Conservation (phyloP, 2,888 invertebrate genomes). For the Drosophila robusta region DNA sequence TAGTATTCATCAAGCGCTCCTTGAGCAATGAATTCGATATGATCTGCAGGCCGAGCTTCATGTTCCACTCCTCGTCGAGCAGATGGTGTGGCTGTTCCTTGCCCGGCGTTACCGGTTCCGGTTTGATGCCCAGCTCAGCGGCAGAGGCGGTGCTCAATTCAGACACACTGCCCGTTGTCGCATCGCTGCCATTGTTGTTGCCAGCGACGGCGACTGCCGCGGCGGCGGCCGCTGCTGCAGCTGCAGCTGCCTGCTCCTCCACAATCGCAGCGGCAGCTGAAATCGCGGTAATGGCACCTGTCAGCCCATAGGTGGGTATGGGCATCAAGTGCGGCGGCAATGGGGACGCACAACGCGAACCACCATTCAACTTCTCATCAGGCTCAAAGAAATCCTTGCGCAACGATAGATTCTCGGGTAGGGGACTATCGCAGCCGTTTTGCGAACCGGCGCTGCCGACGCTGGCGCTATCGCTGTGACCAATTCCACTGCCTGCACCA, state of each 20-base stretch:
- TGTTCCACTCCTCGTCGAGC: conserved; percentile 84
- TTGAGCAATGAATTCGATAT: conserved; percentile 85
- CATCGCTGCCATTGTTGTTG: conserved; percentile 53
- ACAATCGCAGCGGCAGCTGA: conserved; percentile 81
- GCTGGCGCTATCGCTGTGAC: conserved; percentile 58
- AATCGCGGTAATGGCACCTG: conserved; percentile 83
- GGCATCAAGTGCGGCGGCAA: conserved; percentile 73
- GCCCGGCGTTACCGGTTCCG: conserved; percentile 73
- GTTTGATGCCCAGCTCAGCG: conserved; percentile 59
- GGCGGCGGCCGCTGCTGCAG: conserved; percentile 63
- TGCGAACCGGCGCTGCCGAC: conserved; percentile 72
- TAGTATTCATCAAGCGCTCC: conserved; percentile 84
- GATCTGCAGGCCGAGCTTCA: conserved; percentile 85
- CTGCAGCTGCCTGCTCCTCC: conserved; percentile 78
- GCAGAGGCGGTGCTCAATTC: conserved; percentile 30
- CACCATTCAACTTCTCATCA: conserved; percentile 57
- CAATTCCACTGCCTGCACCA: conserved; percentile 42
- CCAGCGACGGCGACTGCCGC: conserved; percentile 29
- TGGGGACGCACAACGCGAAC: conserved; percentile 66
- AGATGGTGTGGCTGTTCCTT: conserved; percentile 66
- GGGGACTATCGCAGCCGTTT: conserved; percentile 76
- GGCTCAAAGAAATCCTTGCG: conserved; percentile 76
- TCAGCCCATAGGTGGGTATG: conserved; percentile 82
- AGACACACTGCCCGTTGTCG: conserved; percentile 6
- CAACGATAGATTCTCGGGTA: conserved; percentile 83